Evolutionary conservation across 2,113 vertebrate genomes (phyloP).

Genomic region (Chitala chitala): DNA sequence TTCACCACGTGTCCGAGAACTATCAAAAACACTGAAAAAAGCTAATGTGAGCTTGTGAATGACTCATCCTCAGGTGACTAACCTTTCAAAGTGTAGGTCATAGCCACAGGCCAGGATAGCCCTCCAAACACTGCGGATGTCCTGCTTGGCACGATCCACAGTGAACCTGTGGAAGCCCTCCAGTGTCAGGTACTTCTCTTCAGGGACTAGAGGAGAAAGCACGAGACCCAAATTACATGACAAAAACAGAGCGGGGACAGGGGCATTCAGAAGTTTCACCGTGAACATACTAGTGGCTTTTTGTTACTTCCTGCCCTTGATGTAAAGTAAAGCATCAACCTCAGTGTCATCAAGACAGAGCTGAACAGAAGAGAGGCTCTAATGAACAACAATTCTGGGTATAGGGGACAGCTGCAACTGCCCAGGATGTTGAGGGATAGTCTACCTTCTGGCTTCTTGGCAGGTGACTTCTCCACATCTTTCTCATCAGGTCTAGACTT

Average conservation of each 20-base stretch:
- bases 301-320: too few species aligned
- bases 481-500: conserved; percentile 92
- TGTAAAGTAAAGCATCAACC: not conserved
- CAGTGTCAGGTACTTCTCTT: conserved; percentile 91
- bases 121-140: conserved; percentile 94
- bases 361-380: too few species aligned
- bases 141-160: conserved; percentile 89
- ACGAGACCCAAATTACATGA: not conserved
- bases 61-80: conserved; percentile 22
- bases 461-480: conserved; percentile 87
- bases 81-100: conserved; percentile 96
- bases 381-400: too few species aligned
- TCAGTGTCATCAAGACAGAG: not conserved
- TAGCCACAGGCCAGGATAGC: conserved; percentile 91
- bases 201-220: conserved; percentile 65
- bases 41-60: not conserved
- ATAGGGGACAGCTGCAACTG: not conserved
- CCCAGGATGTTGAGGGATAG: not conserved
- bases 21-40: too few species aligned
- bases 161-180: conserved; percentile 94
- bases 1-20: too few species aligned
- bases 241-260: not conserved
- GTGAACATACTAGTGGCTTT: too few species aligned
- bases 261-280: not conserved
- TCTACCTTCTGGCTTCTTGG: conserved; percentile 89